These are phyloP conservation scores for Cryptocephalus primarius DNA, from an alignment of 2,888 invertebrate genomes.

Conservation along the genomic window DNA sequence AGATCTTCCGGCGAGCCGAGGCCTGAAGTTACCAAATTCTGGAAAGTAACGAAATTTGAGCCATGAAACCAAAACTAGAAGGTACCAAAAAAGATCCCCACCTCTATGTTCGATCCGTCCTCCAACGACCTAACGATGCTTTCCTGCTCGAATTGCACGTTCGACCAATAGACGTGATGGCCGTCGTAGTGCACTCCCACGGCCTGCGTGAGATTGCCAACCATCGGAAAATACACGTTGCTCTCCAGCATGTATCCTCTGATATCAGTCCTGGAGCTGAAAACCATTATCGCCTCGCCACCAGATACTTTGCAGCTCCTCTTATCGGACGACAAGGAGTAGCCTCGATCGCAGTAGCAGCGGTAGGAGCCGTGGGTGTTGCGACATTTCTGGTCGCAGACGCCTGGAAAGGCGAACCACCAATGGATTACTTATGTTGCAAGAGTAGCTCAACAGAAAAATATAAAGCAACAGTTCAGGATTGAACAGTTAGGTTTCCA, in stretches of 20 bases:
- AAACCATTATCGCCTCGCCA: constrained; percentile 57
- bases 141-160: constrained; percentile 57
- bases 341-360: constrained; percentile 54
- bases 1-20: constrained; percentile 64
- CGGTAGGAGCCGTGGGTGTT: constrained; percentile 48
- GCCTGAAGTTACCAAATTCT: constrained; percentile 53
- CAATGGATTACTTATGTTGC: neutral
- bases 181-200: constrained; percentile 64
- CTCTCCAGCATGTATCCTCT: constrained; percentile 51
- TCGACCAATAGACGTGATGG: constrained; percentile 65
- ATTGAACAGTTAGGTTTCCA: neutral
- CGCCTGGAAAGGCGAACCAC: constrained; percentile 19
- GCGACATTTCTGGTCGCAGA: constrained; percentile 59
- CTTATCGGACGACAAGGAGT: constrained; percentile 40
- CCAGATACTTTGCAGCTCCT: constrained; percentile 44
- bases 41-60: constrained; percentile 8
- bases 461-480: neutral
- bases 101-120: constrained; percentile 50
- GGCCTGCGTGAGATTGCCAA: constrained; percentile 43
- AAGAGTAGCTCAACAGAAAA: neutral
- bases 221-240: constrained; percentile 40
- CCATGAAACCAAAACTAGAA: neutral
- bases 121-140: constrained; percentile 54
- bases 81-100: constrained; percentile 15
- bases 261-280: constrained; percentile 54